phyloP scores from a whole-genome alignment of 2,888 invertebrate genomes.

The Timandra comae region DNA sequence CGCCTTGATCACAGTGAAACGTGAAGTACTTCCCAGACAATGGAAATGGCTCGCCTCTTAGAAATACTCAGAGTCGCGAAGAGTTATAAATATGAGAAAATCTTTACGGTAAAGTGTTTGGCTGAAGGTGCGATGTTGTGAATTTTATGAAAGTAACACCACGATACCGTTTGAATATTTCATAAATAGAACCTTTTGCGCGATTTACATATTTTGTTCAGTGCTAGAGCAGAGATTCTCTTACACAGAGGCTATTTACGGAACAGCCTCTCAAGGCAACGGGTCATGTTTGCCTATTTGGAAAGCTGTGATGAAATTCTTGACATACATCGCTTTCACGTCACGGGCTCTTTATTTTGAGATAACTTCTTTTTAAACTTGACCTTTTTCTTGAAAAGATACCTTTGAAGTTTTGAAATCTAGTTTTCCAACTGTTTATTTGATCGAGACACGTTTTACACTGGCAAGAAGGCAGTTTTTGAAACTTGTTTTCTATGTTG shows the following conservation, averaged over 20 bases:
- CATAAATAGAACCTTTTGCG: constrained; percentile 17
- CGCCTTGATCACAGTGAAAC: constrained; percentile 34
- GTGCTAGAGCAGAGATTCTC: constrained; percentile 12
- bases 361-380: too few relatives aligned
- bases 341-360: constrained; percentile 3
- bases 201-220: constrained; percentile 23
- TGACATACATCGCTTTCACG: constrained; percentile 21
- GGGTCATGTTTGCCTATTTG: constrained; percentile 22
- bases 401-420: too few relatives aligned
- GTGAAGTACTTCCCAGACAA: constrained; percentile 15
- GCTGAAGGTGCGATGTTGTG: constrained; percentile 9
- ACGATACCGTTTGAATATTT: constrained; percentile 23
- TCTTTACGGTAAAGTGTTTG: constrained; percentile 1
- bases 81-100: constrained; percentile 6
- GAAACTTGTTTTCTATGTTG: too few relatives aligned
- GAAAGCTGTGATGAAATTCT: constrained; percentile 19
- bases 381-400: too few relatives aligned
- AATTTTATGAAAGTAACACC: constrained; percentile 18
- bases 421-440: too few relatives aligned
- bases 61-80: constrained; percentile 5
- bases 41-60: too few relatives aligned
- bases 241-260: constrained; percentile 12
- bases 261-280: constrained; percentile 11
- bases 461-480: too few relatives aligned
- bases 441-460: too few relatives aligned